Base-by-base conservation (phyloP, 2,113 vertebrate species). In the Rhinogobius similis region DNA sequence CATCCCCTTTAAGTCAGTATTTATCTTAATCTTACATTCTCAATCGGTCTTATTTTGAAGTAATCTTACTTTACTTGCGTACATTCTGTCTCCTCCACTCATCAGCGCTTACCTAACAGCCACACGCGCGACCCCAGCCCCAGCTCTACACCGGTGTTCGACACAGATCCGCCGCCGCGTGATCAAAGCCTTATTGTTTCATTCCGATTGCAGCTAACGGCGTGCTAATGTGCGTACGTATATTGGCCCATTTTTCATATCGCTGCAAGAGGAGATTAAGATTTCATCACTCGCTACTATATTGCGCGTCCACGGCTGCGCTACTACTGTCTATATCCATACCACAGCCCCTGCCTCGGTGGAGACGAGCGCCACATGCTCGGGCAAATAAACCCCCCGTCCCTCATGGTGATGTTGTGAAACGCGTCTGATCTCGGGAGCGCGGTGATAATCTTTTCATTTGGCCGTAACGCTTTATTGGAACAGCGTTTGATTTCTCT, bases 381-480 rank as follows among this genome's bases (percentile, higher is more conserved):
- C 24, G 48, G 66, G 55, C 46, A 79, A 76, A 68, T 26, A 65
- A 69, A 82, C 52, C 46, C 72, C 46, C 69, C 72, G 8, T 75
- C 67, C 46, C 69, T 72, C 62, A 65, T 66, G 72, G 62, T 65
- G 65, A 55, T 65, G 75, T 62, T n/a, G 36, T 29, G 26, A 64
- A 59, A 48, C 38, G 56, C 4, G 52, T 64, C 65, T 76, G 76
- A 78, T 82, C 75, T 78, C 62, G 0, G 36, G 38, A 39, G 62
- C 70, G 38, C 68, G 48, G 73, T 32, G 21, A 67, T 74, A 53
- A 73, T 88, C 73, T 81, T 82, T 80, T 74, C 39, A 68, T 86
- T 77, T 79, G 62, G 69, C 76, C 67, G 13, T 21, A 56, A 79
- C 64, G 21, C 71, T 43, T 24, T 43, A 75, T 61, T 73, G 68